Evolutionary conservation across 2,797 vertebrate genomes (phyloP).

Genomic region (Epinephelus malabaricus): DNA sequence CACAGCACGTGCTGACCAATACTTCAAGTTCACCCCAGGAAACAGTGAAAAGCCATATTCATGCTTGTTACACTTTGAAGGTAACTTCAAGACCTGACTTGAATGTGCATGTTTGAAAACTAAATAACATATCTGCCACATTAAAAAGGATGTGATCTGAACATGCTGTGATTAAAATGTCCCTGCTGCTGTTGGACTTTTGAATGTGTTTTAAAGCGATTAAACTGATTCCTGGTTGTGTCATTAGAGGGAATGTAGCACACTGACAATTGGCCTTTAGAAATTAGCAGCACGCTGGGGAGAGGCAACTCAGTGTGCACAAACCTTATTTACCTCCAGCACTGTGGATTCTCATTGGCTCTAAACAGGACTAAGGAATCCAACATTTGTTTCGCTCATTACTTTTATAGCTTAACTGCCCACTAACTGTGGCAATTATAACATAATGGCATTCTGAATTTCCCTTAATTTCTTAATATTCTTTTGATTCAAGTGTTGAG

Average conservation of each 20-base stretch:
- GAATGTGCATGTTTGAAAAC: slow-evolving; percentile 22
- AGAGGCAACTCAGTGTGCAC: neutral
- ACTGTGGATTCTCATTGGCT: slow-evolving; percentile 9
- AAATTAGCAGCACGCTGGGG: slow-evolving; percentile 38
- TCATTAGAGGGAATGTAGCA: slow-evolving; percentile 20
- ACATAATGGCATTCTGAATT: neutral
- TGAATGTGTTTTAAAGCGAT: slow-evolving; percentile 20
- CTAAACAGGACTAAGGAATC: slow-evolving; percentile 5
- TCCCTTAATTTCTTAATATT: slow-evolving; percentile 1
- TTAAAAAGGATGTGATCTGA: slow-evolving; percentile 17
- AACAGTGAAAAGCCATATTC: slow-evolving; percentile 9
- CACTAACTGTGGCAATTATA: slow-evolving; percentile 8
- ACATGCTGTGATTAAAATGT: slow-evolving; percentile 43
- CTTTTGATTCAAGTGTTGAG: neutral
- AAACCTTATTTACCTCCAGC: slow-evolving; percentile 23
- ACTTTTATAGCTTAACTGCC: slow-evolving; percentile 6
- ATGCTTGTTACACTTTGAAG: slow-evolving; percentile 38
- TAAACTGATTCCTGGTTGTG: slow-evolving; percentile 4
- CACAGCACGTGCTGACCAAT: slow-evolving; percentile 34
- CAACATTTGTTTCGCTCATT: slow-evolving; percentile 6
- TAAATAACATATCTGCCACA: slow-evolving; percentile 8
- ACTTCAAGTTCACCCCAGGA: slow-evolving; percentile 32
- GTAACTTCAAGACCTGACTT: slow-evolving; percentile 14
- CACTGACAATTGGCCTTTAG: slow-evolving; percentile 34
- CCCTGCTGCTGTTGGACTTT: slow-evolving; percentile 23